These are phyloP conservation scores for Passerculus sandwichensis DNA, from an alignment of 2,797 vertebrate species.

Conservation along the genomic window DNA sequence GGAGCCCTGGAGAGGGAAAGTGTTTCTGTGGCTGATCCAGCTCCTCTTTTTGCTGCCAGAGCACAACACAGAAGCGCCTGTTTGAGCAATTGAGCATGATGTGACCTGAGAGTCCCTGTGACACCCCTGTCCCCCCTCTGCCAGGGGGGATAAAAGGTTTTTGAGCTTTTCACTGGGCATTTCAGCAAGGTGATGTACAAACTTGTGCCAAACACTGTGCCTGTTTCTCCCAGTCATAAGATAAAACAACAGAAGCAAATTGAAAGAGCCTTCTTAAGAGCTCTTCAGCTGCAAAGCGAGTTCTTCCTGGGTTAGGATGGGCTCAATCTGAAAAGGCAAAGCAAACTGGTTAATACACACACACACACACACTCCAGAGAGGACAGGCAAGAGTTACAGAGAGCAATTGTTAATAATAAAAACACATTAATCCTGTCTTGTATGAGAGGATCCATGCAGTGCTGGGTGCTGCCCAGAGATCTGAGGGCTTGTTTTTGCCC, in stretches of 20 bases:
- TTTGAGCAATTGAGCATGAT: constrained; percentile 83
- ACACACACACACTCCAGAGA: constrained; percentile 77
- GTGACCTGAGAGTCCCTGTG: constrained; percentile 75
- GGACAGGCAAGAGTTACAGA: constrained; percentile 75
- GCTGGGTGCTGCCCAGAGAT: neutral
- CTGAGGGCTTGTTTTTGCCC: neutral
- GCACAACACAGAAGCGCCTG: constrained; percentile 67
- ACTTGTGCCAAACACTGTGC: constrained; percentile 70
- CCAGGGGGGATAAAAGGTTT: neutral
- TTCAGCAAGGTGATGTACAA: constrained; percentile 73
- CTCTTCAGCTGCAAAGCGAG: constrained; percentile 79
- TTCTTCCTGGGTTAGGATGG: constrained; percentile 82
- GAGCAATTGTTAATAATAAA: constrained; percentile 74
- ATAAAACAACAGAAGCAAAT: constrained; percentile 74
- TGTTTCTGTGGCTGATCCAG: constrained; percentile 61
- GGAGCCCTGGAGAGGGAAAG: constrained; percentile 37
- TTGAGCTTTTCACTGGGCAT: constrained; percentile 52
- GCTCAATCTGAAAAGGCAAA: constrained; percentile 97
- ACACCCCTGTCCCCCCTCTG: constrained; percentile 10
- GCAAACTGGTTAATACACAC: constrained; percentile 94
- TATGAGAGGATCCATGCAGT: constrained; percentile 58
- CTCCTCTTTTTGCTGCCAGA: constrained; percentile 45
- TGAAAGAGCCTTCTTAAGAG: constrained; percentile 78
- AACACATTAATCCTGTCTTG: constrained; percentile 57
- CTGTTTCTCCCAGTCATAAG: constrained; percentile 78